These are phyloP conservation scores for Herminia tarsipennalis DNA, from an alignment of 2,888 invertebrate species.

Conservation along the genomic window DNA sequence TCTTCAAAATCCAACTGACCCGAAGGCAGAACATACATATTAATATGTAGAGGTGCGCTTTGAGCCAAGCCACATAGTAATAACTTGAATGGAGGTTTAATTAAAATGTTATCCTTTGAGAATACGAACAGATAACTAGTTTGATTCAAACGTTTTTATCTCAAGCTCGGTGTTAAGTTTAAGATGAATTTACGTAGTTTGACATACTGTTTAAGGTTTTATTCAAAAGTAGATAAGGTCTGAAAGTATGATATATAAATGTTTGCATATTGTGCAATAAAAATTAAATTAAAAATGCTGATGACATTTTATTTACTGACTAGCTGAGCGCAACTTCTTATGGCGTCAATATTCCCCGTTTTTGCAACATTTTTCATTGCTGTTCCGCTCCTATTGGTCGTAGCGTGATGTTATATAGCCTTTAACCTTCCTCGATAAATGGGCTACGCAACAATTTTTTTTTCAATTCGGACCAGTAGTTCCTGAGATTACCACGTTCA, in stretches of 20 bases:
- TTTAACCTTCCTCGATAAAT: no score
- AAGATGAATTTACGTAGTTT: background rate
- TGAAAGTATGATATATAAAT: no score
- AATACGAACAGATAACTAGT: constrained; percentile 21
- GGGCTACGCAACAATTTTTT: no score
- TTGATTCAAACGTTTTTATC: constrained; percentile 15
- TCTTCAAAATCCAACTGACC: constrained; percentile 5
- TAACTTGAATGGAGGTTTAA: constrained; percentile 32
- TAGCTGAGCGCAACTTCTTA: no score
- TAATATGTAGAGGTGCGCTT: constrained; percentile 17
- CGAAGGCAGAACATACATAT: constrained; percentile 27
- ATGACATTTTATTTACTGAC: background rate
- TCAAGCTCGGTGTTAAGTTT: background rate
- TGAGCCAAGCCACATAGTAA: constrained; percentile 18
- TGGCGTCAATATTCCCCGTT: no score
- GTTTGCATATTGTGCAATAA: no score
- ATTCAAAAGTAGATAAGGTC: no score
- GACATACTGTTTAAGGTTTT: background rate
- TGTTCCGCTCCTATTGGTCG: no score
- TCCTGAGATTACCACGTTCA: no score
- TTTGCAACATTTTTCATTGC: no score
- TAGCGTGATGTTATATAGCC: no score
- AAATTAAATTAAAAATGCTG: background rate
- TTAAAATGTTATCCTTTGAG: constrained; percentile 45
- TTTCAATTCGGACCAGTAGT: no score